phyloP scores from a whole-genome alignment of 1,140 invertebrate genomes.

The Euwallacea fornicatus region DNA sequence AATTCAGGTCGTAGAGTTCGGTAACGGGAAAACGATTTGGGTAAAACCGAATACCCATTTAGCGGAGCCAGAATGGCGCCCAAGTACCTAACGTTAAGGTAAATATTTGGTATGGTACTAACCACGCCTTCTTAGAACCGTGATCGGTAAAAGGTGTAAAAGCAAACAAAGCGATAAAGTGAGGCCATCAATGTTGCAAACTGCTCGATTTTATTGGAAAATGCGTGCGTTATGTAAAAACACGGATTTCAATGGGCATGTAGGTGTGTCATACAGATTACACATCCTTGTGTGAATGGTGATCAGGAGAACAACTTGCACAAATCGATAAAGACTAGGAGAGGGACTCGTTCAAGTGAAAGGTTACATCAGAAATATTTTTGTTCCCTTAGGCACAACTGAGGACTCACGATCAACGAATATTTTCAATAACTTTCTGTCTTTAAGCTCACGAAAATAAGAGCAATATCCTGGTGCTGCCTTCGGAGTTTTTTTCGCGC shows the following conservation, averaged over 20 bases:
- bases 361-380: no score
- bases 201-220: constrained; percentile 22
- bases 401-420: no score
- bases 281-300: constrained; percentile 8
- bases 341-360: no score
- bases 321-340: neutral
- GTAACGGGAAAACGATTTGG: no score
- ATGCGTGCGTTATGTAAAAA: constrained; percentile 15
- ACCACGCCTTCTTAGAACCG: constrained; percentile 25
- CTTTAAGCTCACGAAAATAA: no score
- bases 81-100: neutral
- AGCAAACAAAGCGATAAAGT: constrained; percentile 27
- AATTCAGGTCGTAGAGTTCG: no score
- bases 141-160: constrained; percentile 26
- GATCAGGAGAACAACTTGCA: constrained; percentile 6
- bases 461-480: no score
- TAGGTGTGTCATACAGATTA: constrained; percentile 19
- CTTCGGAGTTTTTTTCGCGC: no score
- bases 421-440: no score
- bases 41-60: no score
- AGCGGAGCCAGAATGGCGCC: no score
- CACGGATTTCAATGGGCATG: neutral
- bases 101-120: constrained; percentile 21
- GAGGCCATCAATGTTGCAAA: constrained; percentile 22
- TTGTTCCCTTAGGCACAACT: no score